These are phyloP conservation scores for Micromys minutus DNA, from an alignment of 2,113 vertebrate genomes.

Conservation along the genomic window DNA sequence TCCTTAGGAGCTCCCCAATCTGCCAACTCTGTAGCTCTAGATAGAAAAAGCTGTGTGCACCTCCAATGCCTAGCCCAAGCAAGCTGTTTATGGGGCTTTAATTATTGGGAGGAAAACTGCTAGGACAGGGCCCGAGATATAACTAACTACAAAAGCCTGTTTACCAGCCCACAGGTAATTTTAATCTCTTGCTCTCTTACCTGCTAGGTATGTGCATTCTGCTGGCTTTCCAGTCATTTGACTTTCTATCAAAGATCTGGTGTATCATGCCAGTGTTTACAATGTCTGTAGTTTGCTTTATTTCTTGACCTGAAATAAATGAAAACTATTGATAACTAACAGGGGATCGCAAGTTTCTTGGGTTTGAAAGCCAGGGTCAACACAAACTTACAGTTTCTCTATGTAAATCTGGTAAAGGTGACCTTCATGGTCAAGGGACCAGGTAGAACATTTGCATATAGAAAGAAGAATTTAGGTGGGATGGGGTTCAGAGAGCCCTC, in stretches of 20 bases:
- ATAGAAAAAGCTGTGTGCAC: background rate
- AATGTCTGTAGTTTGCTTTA: constrained; percentile 25
- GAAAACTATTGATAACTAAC: constrained; percentile 70
- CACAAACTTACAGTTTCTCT: background rate
- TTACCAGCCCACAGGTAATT: background rate
- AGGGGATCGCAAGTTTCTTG: background rate
- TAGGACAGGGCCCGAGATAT: background rate
- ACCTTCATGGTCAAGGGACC: background rate
- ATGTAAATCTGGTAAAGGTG: background rate
- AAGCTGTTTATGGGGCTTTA: background rate
- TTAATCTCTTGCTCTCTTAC: background rate
- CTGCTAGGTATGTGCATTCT: background rate
- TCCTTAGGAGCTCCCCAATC: background rate
- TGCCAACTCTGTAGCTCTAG: background rate
- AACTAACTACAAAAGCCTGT: background rate
- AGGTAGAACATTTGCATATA: background rate
- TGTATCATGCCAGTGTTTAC: constrained; percentile 52
- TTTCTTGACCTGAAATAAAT: constrained; percentile 60
- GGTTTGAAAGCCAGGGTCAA: background rate
- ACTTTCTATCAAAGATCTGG: constrained; percentile 52
- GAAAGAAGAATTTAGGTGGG: background rate
- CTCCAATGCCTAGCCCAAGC: background rate
- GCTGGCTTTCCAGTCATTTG: constrained; percentile 24
- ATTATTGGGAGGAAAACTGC: background rate
- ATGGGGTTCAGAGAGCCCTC: background rate